Evolutionary conservation across 1,140 invertebrate species (phyloP).

Genomic region (Druon quercuslanigerum): DNA sequence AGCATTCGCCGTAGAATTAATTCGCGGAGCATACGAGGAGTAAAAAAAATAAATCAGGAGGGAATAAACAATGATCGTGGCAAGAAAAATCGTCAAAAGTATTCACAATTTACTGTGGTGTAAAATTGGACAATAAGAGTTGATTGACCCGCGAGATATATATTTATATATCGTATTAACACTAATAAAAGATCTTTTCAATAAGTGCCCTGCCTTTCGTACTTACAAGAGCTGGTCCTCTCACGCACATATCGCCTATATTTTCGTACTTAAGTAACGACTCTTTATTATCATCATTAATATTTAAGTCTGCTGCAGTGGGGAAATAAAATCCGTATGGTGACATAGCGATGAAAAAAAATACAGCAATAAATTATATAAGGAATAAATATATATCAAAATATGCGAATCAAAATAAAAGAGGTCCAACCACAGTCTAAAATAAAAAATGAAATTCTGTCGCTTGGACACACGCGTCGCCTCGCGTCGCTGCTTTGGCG

Average conservation of each 20-base stretch:
- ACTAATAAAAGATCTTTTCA: constrained; percentile 51
- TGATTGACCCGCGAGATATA: constrained; percentile 51
- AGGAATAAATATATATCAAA: constrained; percentile 73
- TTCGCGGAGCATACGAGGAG: constrained; percentile 7
- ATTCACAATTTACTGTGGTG: background rate
- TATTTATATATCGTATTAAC: constrained; percentile 52
- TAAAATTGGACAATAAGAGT: constrained; percentile 31
- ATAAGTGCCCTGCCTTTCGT: constrained; percentile 52
- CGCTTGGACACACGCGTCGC: constrained; percentile 59
- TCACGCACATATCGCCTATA: constrained; percentile 40
- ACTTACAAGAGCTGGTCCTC: constrained; percentile 59
- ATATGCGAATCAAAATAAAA: constrained; percentile 69
- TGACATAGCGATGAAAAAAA: constrained; percentile 57
- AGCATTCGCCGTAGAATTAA: constrained; percentile 39
- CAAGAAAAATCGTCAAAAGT: constrained; percentile 3
- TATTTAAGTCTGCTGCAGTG: constrained; percentile 50
- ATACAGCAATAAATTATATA: constrained; percentile 73
- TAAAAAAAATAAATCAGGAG: constrained; percentile 38
- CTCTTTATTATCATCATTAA: constrained; percentile 42
- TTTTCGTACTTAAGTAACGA: constrained; percentile 55
- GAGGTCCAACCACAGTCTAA: constrained; percentile 56
- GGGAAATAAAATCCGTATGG: constrained; percentile 41
- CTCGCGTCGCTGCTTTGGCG: constrained; percentile 63
- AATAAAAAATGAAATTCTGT: constrained; percentile 56
- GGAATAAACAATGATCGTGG: constrained; percentile 39